These are phyloP conservation scores for Murina feae DNA, from an alignment of 2,113 vertebrate genomes.

Conservation along the genomic window DNA sequence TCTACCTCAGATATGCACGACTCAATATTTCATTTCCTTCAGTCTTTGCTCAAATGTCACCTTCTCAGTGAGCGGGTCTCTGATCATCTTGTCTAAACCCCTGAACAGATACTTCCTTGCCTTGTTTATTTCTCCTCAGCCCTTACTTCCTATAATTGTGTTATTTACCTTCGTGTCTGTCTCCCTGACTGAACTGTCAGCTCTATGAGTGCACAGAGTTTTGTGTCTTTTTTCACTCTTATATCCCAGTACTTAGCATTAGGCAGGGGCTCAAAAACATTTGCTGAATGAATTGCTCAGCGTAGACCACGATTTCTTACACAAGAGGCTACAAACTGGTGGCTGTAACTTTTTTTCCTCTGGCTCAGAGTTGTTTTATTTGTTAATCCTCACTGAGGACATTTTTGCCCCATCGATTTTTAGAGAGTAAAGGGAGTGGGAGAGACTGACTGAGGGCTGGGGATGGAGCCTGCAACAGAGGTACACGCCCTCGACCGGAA, in stretches of 20 bases:
- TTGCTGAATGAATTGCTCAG: not conserved
- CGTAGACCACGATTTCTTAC: not conserved
- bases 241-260: not conserved
- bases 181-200: not conserved
- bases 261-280: not conserved
- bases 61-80: not conserved
- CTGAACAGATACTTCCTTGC: not conserved
- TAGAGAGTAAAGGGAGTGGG: no score
- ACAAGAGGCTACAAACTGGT: not conserved
- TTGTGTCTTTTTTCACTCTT: not conserved
- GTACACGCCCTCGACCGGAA: no score
- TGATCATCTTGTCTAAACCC: not conserved
- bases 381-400: no score
- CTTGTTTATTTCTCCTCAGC: not conserved
- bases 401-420: no score
- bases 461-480: no score
- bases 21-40: not conserved
- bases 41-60: not conserved
- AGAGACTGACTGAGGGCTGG: no score
- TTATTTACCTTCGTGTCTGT: not conserved
- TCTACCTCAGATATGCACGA: not conserved
- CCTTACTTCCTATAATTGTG: not conserved
- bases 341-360: not conserved
- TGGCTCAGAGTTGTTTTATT: not conserved
- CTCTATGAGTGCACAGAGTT: not conserved